These are phyloP conservation scores for Bombus consobrinus DNA, from an alignment of 1,140 invertebrate species.

Conservation along the genomic window DNA sequence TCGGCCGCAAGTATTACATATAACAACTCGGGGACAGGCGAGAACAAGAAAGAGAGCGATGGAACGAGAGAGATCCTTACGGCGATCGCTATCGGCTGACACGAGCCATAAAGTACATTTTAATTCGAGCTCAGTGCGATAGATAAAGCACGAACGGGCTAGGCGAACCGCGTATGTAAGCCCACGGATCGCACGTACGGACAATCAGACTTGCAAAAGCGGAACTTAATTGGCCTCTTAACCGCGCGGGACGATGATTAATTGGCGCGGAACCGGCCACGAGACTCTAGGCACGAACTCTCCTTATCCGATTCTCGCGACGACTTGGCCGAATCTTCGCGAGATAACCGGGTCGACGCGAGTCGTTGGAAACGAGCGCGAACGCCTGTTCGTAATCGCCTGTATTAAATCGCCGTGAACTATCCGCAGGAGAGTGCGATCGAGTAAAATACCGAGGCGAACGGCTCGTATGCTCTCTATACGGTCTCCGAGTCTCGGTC, in stretches of 20 bases:
- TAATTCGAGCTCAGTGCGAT: conserved; percentile 66
- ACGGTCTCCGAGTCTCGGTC: neutral
- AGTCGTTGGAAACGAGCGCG: neutral
- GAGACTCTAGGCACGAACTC: conserved; percentile 7
- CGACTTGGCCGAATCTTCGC: conserved; percentile 49
- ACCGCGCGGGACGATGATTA: conserved; percentile 71
- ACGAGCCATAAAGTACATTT: conserved; percentile 70
- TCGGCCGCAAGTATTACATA: neutral
- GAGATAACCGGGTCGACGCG: conserved; percentile 14
- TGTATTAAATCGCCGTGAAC: conserved; percentile 50
- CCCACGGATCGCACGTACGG: conserved; percentile 60
- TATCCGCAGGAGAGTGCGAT: neutral
- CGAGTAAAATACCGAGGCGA: neutral
- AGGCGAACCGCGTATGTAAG: conserved; percentile 32
- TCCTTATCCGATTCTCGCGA: neutral
- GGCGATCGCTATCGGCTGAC: conserved; percentile 66
- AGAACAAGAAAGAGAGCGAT: neutral
- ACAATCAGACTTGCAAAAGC: conserved; percentile 78
- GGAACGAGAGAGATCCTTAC: neutral
- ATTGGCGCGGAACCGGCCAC: conserved; percentile 58
- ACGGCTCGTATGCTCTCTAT: neutral
- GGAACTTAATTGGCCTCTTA: conserved; percentile 73
- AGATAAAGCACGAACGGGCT: conserved; percentile 57
- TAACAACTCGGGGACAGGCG: neutral
- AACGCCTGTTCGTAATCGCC: conserved; percentile 15